phyloP scores from a whole-genome alignment of 2,888 invertebrate species.

The Melanostoma scalare region DNA sequence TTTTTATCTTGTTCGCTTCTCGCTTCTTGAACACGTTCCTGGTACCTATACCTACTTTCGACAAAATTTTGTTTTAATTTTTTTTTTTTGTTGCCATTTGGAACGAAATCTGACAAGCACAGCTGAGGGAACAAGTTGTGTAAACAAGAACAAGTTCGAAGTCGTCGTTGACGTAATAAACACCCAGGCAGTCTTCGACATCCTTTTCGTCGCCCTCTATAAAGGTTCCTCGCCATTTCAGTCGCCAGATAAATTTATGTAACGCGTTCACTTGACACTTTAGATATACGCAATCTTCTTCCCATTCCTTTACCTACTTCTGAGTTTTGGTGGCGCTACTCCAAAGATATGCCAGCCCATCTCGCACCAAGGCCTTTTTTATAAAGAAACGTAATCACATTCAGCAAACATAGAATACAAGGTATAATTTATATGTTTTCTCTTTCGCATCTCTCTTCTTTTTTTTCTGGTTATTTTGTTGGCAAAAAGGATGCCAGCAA shows the following conservation, averaged over 20 bases:
- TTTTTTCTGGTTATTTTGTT: background rate
- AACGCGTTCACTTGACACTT: constrained; percentile 57
- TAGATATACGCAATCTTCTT: constrained; percentile 3
- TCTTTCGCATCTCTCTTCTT: no score
- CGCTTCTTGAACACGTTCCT: constrained; percentile 18
- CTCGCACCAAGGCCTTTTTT: constrained; percentile 9
- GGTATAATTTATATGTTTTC: constrained; percentile 56
- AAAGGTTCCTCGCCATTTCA: constrained; percentile 20
- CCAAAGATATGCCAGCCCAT: constrained; percentile 4
- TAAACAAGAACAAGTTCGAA: constrained; percentile 42
- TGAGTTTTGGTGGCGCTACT: constrained; percentile 1
- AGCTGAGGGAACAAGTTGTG: constrained; percentile 24
- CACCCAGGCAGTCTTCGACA: constrained; percentile 33
- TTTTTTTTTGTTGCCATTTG: constrained; percentile 2
- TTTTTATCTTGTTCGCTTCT: background rate
- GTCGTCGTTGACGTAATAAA: constrained; percentile 42
- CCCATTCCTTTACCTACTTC: background rate
- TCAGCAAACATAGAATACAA: constrained; percentile 39
- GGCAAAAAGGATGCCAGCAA: constrained; percentile 29
- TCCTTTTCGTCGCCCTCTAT: constrained; percentile 40
- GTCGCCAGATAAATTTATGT: constrained; percentile 59
- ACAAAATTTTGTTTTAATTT: background rate
- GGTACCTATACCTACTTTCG: background rate
- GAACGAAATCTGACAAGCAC: background rate
- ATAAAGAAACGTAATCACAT: constrained; percentile 58